These are phyloP conservation scores for Myotis yumanensis DNA, from an alignment of 2,113 vertebrate genomes.

Conservation along the genomic window DNA sequence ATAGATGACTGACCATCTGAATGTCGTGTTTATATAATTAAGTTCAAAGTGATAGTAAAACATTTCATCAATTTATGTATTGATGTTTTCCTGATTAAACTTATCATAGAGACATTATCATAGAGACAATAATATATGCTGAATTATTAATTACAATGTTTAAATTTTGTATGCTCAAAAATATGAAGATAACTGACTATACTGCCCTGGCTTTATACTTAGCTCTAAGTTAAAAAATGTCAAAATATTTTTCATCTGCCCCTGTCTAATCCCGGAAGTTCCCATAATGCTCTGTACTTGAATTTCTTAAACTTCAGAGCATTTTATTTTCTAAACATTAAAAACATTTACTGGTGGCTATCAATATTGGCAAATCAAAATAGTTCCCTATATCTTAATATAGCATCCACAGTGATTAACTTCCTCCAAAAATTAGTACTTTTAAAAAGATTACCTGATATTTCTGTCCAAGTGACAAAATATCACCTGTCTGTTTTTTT, in stretches of 20 bases:
- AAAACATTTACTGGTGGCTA: not conserved
- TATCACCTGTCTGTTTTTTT: not conserved
- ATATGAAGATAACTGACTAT: not conserved
- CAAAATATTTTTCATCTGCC: not conserved
- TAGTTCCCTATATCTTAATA: not conserved
- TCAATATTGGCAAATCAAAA: not conserved
- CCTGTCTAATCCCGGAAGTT: not conserved
- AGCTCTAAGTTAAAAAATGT: conserved; percentile 24
- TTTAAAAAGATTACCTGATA: not conserved
- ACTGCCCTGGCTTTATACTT: not conserved
- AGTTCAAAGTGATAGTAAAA: not conserved
- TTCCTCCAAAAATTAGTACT: not conserved
- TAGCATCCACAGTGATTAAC: not conserved
- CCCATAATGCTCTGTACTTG: not conserved
- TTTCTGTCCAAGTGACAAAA: conserved; percentile 12
- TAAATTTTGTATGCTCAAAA: not conserved
- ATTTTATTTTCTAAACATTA: conserved; percentile 36
- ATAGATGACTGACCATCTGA: not conserved
- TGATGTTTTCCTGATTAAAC: conserved; percentile 9
- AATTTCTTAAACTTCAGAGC: not conserved
- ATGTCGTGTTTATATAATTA: not conserved
- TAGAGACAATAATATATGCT: not conserved
- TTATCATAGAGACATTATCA: not conserved
- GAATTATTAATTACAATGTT: not conserved
- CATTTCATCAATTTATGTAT: not conserved